Percentiles rank a stretch among this genome's conserved stretches.
Conservation (phyloP, 1,140 invertebrate genomes). For the Lasioglossum albipes region DNA sequence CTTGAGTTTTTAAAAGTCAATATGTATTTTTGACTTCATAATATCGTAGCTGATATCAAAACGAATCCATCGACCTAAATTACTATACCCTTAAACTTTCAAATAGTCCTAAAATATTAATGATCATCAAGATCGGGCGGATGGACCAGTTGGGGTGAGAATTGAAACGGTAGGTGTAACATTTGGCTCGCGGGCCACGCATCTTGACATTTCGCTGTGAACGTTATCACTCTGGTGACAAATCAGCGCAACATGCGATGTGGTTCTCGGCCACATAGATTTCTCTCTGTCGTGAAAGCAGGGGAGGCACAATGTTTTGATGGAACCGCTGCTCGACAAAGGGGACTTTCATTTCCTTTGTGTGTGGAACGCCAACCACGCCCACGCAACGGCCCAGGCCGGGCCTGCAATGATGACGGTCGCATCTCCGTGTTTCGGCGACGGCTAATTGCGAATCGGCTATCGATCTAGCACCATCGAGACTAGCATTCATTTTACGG, state of each 20-base stretch:
- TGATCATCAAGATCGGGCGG: not conserved
- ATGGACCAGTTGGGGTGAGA: not conserved
- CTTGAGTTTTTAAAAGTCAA: too few relatives aligned
- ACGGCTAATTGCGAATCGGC: conserved; percentile 43
- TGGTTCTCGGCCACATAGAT: not conserved
- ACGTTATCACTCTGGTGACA: not conserved
- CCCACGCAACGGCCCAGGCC: conserved; percentile 4
- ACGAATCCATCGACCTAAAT: too few relatives aligned
- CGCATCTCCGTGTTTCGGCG: conserved; percentile 13
- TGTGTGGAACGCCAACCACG: conserved; percentile 27
- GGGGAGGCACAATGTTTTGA: conserved; percentile 25
- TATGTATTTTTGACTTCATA: too few relatives aligned
- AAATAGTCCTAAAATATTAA: too few relatives aligned
- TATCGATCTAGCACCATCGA: conserved; percentile 37
- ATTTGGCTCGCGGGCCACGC: not conserved
- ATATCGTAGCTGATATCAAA: too few relatives aligned
- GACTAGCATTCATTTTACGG: conserved; percentile 39
- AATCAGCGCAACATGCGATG: not conserved
- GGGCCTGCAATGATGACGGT: not conserved
- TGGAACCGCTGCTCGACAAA: conserved; percentile 36
- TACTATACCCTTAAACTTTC: too few relatives aligned
- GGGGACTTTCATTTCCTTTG: conserved; percentile 53
- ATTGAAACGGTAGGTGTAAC: not conserved
- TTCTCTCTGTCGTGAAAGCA: not conserved
- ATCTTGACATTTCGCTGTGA: not conserved